A percentile compares a stretch with the other conserved stretches of the same genome.
Conservation (phyloP, 2,113 vertebrate species). For the Sarotherodon lohbergeri region DNA sequence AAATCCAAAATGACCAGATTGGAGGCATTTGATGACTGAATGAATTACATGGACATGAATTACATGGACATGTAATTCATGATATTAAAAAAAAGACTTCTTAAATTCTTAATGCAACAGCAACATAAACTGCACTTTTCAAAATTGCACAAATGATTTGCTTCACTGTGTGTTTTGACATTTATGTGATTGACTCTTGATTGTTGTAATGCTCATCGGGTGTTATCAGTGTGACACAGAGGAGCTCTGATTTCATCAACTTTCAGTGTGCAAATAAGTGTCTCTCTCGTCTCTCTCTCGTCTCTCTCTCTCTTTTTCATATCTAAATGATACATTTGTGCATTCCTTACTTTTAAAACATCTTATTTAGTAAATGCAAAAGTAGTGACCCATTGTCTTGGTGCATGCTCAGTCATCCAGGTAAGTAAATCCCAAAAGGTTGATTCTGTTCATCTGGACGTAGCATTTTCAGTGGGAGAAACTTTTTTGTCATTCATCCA, state of each 20-base stretch:
- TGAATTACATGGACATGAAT: neutral
- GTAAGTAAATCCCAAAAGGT: neutral
- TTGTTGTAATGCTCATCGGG: neutral
- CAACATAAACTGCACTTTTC: neutral
- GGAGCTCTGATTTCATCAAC: neutral
- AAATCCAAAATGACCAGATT: neutral
- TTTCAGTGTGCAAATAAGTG: neutral
- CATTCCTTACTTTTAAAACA: neutral
- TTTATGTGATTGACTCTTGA: neutral
- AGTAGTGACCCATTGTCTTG: neutral
- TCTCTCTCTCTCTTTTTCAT: neutral
- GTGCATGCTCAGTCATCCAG: neutral
- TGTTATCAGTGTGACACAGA: neutral
- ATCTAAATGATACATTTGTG: neutral
- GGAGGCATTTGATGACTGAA: neutral
- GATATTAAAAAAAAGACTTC: neutral
- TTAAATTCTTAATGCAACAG: neutral
- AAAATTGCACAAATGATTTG: neutral
- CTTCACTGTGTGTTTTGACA: neutral
- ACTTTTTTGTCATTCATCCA: fast-evolving
- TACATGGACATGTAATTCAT: neutral
- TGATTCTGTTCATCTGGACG: neutral
- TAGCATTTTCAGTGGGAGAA: neutral
- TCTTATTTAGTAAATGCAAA: neutral
- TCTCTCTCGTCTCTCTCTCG: neutral